Evolutionary conservation across 2,888 invertebrate genomes (phyloP).

Genomic region (Torymus texanus): DNA sequence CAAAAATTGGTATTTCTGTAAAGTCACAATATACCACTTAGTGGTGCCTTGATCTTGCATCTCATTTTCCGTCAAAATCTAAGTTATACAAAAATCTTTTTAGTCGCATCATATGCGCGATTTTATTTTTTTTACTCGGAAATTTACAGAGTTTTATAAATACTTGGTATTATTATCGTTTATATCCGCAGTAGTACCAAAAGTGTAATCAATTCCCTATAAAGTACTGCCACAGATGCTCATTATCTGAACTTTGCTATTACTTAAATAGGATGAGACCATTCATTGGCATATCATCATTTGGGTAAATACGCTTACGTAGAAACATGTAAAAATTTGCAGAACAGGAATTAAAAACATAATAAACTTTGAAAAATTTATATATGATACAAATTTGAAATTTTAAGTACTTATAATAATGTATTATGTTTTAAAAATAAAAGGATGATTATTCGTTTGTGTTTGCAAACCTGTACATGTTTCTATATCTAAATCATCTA

Average conservation of each 20-base stretch:
- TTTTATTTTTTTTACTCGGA: slow-evolving; percentile 53
- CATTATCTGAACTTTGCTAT: slow-evolving; percentile 67
- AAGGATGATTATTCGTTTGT: neutral
- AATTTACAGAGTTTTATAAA: slow-evolving; percentile 43
- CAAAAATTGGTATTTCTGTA: slow-evolving; percentile 21
- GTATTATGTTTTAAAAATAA: too few relatives aligned
- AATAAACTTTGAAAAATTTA: neutral
- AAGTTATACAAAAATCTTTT: slow-evolving; percentile 62
- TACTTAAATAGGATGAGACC: slow-evolving; percentile 47
- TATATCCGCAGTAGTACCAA: slow-evolving; percentile 50
- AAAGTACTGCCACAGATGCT: slow-evolving; percentile 64
- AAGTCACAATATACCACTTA: slow-evolving; percentile 63
- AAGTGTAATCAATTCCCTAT: slow-evolving; percentile 58
- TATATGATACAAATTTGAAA: too few relatives aligned
- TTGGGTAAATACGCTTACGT: slow-evolving; percentile 34
- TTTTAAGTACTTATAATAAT: too few relatives aligned
- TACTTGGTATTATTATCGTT: slow-evolving; percentile 48
- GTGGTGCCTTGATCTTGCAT: slow-evolving; percentile 58
- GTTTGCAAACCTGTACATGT: slow-evolving; percentile 50
- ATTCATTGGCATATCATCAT: slow-evolving; percentile 43
- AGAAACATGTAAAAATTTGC: slow-evolving; percentile 48
- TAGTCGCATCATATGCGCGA: slow-evolving; percentile 67
- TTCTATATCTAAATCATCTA: slow-evolving; percentile 27
- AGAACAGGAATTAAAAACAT: slow-evolving; percentile 14
- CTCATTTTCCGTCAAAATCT: slow-evolving; percentile 25